These are phyloP conservation scores for Oryzias sinensis DNA, from an alignment of 2,797 vertebrate genomes.

Conservation along the genomic window DNA sequence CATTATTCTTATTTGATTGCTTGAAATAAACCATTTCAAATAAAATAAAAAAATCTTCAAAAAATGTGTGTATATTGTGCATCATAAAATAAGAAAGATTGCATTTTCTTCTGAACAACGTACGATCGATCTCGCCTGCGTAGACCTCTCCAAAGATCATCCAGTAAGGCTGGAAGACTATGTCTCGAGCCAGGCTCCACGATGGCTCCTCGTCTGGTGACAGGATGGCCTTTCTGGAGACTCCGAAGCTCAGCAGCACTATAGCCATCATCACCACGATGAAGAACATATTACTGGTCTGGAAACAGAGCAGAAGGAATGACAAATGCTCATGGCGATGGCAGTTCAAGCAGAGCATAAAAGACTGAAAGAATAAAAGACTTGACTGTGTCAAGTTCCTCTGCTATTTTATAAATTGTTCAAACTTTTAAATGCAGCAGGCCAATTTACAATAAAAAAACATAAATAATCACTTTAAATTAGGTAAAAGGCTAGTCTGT, in stretches of 20 bases:
- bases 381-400: too few species aligned
- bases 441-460: too few species aligned
- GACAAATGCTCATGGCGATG: background rate
- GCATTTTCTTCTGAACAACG: slow-evolving; percentile 41
- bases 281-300: slow-evolving; percentile 98
- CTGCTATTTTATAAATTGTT: too few species aligned
- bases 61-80: background rate
- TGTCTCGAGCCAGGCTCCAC: slow-evolving; percentile 87
- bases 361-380: background rate
- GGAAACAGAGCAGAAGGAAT: background rate
- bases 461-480: too few species aligned
- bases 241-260: slow-evolving; percentile 92
- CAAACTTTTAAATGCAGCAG: too few species aligned
- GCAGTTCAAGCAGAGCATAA: background rate
- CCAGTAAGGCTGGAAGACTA: slow-evolving; percentile 96
- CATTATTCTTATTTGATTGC: too few species aligned
- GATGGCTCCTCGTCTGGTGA: slow-evolving; percentile 89
- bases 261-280: slow-evolving; percentile 98
- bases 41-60: too few species aligned
- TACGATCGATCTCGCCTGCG: slow-evolving; percentile 87
- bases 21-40: too few species aligned
- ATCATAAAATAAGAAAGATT: background rate
- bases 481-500: too few species aligned
- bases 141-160: slow-evolving; percentile 99
- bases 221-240: slow-evolving; percentile 92